A percentile compares a stretch with the other conserved stretches of the same genome.
These are phyloP conservation scores for Psittacus erithacus DNA, from an alignment of 2,113 vertebrate genomes.

Conservation along the genomic window DNA sequence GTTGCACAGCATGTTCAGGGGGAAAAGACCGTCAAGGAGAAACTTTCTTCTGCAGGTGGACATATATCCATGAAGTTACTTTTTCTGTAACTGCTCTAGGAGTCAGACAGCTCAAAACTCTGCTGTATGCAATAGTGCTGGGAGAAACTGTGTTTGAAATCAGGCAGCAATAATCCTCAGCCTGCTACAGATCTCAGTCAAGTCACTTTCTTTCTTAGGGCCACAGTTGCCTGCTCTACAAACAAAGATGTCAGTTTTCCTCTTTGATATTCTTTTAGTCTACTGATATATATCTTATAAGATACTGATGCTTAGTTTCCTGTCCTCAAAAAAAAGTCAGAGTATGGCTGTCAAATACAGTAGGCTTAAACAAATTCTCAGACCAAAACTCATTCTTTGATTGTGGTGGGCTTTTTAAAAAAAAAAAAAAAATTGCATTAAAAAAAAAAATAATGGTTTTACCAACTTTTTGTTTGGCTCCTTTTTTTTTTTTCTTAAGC, in stretches of 20 bases:
- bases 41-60: neutral
- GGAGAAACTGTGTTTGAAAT: neutral
- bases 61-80: neutral
- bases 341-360: neutral
- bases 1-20: neutral
- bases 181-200: neutral
- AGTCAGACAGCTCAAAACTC: neutral
- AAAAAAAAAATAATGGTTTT: too few species aligned
- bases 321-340: neutral
- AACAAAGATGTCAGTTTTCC: neutral
- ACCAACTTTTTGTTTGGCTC: too few species aligned
- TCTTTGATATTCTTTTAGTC: neutral
- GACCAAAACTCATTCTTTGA: neutral
- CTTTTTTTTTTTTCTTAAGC: neutral
- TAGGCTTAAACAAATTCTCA: neutral
- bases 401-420: neutral
- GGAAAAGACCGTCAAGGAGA: neutral
- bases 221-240: neutral
- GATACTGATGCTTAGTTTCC: neutral
- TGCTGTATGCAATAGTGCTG: neutral
- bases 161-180: neutral
- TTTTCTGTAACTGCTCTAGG: neutral
- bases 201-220: too few species aligned
- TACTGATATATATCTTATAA: neutral
- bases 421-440: too few species aligned